Evolutionary conservation across 2,888 invertebrate genomes (phyloP), one percentile per base, ranked within the genome.

Genomic region (Stictocephala bisonia): DNA sequence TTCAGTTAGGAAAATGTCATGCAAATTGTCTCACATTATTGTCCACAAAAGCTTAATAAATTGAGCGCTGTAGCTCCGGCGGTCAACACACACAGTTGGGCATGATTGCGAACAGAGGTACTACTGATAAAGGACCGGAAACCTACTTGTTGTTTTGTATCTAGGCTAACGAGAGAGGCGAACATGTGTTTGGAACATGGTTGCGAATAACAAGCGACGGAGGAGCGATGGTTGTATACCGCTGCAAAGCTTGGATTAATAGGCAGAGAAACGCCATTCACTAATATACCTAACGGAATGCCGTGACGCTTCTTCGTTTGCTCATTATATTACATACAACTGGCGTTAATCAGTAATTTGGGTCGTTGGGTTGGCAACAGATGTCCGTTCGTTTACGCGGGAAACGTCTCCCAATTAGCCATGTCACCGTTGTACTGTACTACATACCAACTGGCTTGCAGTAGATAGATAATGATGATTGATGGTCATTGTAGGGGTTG

Each of bases 291-390:
- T 64, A 64, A 64, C 44, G 44, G 64, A n/a, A n/a, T n/a, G n/a
- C n/a, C n/a, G n/a, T n/a, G n/a, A n/a, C 44, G 2, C 27, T 4
- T 4, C n/a, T n/a, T 44, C 44, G 44, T 44, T 58, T 35, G 40
- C 64, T 64, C 64, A 64, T 64, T 64, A 64, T 64, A 64, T 35
- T 27, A 27, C n/a, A n/a, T n/a, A n/a, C 15, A 40, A 41, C 64
- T 64, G 64, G 44, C 64, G 64, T 64, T 64, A 64, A 64, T 64
- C 64, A 64, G 64, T 64, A 41, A n/a, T 64, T 64, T 40, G 40
- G 60, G 60, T 40, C 60, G 60, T 29, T 1, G 11, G 2, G 56
- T 56, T 56, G 56, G 56, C 56, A 56, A 20, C 56, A 56, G 56
- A 31, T 56, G 56, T 29, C 29, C n/a, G n/a, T n/a, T n/a, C n/a